phyloP scores from a whole-genome alignment of 92 coral and sea anemone species.

The Bergia sp. region DNA sequence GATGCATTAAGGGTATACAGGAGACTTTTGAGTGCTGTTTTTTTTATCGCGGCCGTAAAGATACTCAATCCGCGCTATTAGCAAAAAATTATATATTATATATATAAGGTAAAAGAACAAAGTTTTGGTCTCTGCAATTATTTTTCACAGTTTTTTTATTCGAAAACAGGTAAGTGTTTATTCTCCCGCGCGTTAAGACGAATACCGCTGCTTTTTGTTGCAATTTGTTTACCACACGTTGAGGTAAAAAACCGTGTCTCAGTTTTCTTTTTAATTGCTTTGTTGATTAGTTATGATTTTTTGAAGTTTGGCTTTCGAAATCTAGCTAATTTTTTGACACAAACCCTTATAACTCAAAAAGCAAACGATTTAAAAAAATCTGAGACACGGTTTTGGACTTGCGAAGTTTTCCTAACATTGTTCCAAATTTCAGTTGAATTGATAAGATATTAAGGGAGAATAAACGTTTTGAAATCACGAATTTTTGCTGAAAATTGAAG shows the following conservation, averaged over 20 bases:
- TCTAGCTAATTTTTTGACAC: background rate
- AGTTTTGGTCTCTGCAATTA: background rate
- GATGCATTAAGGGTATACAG: background rate
- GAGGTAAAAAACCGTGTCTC: conserved; percentile 37
- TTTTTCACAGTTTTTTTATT: background rate
- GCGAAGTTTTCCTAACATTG: background rate
- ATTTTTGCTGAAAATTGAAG: background rate
- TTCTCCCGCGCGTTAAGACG: background rate
- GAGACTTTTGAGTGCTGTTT: no score
- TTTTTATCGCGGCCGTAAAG: background rate
- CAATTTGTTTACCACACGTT: conserved; percentile 15
- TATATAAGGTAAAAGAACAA: conserved; percentile 3
- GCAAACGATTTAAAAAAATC: conserved; percentile 26
- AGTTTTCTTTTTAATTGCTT: conserved; percentile 37
- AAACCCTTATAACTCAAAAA: conserved; percentile 27
- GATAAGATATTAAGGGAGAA: conserved; percentile 40
- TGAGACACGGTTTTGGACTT: conserved; percentile 45
- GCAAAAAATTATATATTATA: background rate
- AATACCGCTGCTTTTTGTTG: background rate
- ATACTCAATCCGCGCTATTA: conserved; percentile 11
- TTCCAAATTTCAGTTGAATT: conserved; percentile 40
- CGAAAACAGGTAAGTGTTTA: background rate
- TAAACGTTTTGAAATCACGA: background rate
- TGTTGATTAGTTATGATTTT: conserved; percentile 31
- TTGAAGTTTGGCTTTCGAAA: conserved; percentile 35